phyloP scores from a whole-genome alignment of 2,888 invertebrate genomes.

The Drosophila prostipennis region DNA sequence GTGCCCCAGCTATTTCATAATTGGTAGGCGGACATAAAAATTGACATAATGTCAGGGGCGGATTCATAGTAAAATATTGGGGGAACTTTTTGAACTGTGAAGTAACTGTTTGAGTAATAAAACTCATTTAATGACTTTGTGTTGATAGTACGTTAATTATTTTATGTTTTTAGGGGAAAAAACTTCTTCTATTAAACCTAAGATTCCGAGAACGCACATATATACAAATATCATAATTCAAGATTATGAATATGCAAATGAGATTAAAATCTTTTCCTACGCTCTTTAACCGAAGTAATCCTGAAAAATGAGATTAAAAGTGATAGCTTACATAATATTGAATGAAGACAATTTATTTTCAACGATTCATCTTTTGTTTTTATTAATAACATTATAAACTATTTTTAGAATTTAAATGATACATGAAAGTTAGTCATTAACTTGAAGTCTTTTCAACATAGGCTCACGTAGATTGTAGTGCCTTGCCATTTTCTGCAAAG shows the following conservation, averaged over 20 bases:
- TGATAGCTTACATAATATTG: no score
- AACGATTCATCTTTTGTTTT: neutral
- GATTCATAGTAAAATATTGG: neutral
- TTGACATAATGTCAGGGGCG: neutral
- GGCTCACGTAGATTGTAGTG: slow-evolving; percentile 72
- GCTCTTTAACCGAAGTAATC: no score
- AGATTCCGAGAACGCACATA: no score
- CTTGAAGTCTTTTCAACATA: slow-evolving; percentile 56
- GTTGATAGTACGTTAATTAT: neutral
- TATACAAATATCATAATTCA: no score
- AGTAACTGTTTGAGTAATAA: slow-evolving; percentile 2
- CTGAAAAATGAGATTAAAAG: no score
- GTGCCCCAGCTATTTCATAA: neutral
- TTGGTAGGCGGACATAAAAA: slow-evolving; percentile 1
- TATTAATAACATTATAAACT: neutral
- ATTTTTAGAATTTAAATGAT: neutral
- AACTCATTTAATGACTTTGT: slow-evolving; percentile 3
- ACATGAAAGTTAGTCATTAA: neutral
- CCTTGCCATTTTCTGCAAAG: slow-evolving; percentile 71
- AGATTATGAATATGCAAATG: no score
- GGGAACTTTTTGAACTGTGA: neutral
- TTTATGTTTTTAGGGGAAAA: neutral
- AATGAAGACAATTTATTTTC: no score
- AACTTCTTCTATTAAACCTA: neutral
- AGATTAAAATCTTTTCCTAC: no score